Evolutionary conservation across 2,797 vertebrate genomes (phyloP), one percentile per base, ranked within the genome.

Genomic region (Sebastes miniatus): DNA sequence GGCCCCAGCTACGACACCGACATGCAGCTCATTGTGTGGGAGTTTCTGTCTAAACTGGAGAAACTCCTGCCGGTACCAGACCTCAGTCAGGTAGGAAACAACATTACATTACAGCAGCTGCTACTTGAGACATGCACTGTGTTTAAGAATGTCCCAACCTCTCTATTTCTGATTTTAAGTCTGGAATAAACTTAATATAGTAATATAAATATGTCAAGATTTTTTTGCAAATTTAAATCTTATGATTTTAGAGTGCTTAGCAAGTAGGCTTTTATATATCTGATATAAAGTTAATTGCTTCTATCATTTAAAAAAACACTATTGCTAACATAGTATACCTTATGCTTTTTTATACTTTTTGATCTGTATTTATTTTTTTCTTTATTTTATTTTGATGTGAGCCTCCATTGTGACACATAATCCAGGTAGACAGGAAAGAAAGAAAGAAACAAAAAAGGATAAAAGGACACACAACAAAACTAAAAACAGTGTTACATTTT

Each of bases 11-110:
- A 88, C 1, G 92, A 92, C 47, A 76, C 81, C 31, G 91, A 92
- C 83, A 90, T 89, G 85, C 92, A 93, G 83, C 88, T 94, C 3
- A 88, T 93, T 1, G 81, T 90, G 47, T 93, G 91, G 92, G 93
- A 93, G 72, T 89, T 93, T 76, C 92, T 94, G 11, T 93, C 88
- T 25, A 92, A 91, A 77, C 77, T 94, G 76, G 90, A 94, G 77
- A 91, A 90, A 63, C 87, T 93, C 8, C 80, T 93, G 54, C 92
- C 90, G 0, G 91, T 93, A 5, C 90, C 91, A 73, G 90, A 93
- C 85, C 92, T 94, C 20, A 68, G 84, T 50, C 90, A 93, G 88
- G 93, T 94, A 69, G 47, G 80, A 74, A 4, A 20, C 62, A 12
- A 66, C 16, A 2, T 27, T 3, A 18, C 34, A 25, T 5, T 6